Percentiles rank a stretch among this genome's conserved stretches.
Evolutionary conservation across 2,888 invertebrate species (phyloP).

Genomic region (Tetramorium bicarinatum): DNA sequence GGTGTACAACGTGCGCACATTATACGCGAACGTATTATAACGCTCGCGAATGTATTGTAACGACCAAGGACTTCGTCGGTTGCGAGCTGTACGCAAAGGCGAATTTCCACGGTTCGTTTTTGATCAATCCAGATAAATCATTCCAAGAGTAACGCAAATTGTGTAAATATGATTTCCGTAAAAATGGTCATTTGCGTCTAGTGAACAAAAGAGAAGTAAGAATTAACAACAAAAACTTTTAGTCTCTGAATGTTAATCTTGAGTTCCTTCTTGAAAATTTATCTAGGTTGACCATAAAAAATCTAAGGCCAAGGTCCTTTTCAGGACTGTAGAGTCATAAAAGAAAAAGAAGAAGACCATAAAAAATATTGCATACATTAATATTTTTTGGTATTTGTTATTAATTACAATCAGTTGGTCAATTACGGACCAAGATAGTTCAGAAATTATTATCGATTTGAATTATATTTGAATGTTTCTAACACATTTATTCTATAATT

Average conservation of each 20-base stretch:
- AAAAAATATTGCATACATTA: background rate
- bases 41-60: background rate
- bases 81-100: constrained; percentile 9
- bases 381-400: background rate
- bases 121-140: background rate
- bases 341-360: background rate
- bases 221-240: background rate
- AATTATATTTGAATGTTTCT: background rate
- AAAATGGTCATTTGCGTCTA: background rate
- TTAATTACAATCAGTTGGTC: background rate
- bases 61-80: background rate
- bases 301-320: too few relatives aligned
- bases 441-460: background rate
- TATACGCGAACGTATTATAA: constrained; percentile 36
- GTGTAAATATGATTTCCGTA: background rate
- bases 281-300: background rate
- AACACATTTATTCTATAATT: background rate
- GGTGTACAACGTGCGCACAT: constrained; percentile 46
- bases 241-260: background rate
- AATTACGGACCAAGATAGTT: background rate
- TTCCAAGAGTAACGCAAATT: constrained; percentile 4
- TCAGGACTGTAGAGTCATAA: too few relatives aligned
- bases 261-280: background rate
- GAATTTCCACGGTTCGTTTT: constrained; percentile 1
- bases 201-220: background rate